Conservation (phyloP, 2,888 invertebrate genomes). For the Chloroclysta siterata region DNA sequence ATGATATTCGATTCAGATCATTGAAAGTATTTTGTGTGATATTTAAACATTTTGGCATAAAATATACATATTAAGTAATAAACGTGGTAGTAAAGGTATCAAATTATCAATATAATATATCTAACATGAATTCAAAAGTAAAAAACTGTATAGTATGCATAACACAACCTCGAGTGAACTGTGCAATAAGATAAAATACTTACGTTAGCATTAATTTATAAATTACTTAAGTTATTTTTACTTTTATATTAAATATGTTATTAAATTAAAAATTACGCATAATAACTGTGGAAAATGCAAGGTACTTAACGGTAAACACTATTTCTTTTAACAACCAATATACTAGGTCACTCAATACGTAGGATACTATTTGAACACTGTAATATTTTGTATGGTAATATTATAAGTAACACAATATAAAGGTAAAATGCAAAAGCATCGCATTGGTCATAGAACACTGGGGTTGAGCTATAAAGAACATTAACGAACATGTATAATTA, state of each 20-base stretch:
- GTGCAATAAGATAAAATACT: slow-evolving; percentile 39
- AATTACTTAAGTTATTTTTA: slow-evolving; percentile 10
- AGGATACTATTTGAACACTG: slow-evolving; percentile 28
- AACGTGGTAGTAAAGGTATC: neutral
- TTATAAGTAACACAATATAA: slow-evolving; percentile 13
- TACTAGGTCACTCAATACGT: neutral
- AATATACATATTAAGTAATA: slow-evolving; percentile 27
- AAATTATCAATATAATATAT: slow-evolving; percentile 25
- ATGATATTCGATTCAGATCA: neutral
- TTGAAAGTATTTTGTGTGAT: slow-evolving; percentile 50
- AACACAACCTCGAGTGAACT: slow-evolving; percentile 82
- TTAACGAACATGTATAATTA: neutral
- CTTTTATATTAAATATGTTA: slow-evolving; percentile 11
- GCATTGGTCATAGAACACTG: slow-evolving; percentile 30
- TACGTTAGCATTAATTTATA: slow-evolving; percentile 5
- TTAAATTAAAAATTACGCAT: slow-evolving; percentile 12
- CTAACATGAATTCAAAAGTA: slow-evolving; percentile 28
- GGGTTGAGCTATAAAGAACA: neutral
- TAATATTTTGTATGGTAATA: slow-evolving; percentile 11
- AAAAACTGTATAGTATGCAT: slow-evolving; percentile 26
- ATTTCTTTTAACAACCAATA: slow-evolving; percentile 17
- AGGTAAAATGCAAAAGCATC: slow-evolving; percentile 18
- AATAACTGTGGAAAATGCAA: slow-evolving; percentile 24
- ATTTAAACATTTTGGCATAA: slow-evolving; percentile 56
- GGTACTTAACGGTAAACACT: slow-evolving; percentile 28